Percentiles rank a stretch among this genome's conserved stretches.
phyloP scores from a whole-genome alignment of 2,888 invertebrate genomes.

The Synergus japonicus region DNA sequence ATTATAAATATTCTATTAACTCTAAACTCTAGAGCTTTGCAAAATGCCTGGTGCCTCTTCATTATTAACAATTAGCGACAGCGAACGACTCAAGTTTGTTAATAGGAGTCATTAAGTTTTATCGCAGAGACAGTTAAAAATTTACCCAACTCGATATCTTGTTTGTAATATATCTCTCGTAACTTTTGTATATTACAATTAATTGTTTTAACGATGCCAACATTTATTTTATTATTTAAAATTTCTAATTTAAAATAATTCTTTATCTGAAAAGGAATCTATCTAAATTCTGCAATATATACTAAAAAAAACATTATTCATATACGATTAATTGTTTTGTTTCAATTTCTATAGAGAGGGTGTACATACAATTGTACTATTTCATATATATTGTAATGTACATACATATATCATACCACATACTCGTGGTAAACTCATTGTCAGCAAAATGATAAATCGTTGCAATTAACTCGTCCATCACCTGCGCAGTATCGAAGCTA shows the following conservation, averaged over 20 bases:
- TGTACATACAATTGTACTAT: too few relatives aligned
- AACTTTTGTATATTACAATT: too few relatives aligned
- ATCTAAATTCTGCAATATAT: too few relatives aligned
- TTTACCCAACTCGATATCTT: slow-evolving; percentile 46
- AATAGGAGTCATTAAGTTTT: slow-evolving; percentile 36
- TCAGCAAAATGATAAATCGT: slow-evolving; percentile 25
- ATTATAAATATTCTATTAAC: not conserved
- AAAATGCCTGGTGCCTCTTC: slow-evolving; percentile 11
- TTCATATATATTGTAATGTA: too few relatives aligned
- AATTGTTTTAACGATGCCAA: too few relatives aligned
- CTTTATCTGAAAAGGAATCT: too few relatives aligned
- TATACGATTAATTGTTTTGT: too few relatives aligned
- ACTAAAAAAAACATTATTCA: too few relatives aligned
- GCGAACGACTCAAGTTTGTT: slow-evolving; percentile 41
- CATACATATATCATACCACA: not conserved
- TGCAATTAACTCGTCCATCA: slow-evolving; percentile 7
- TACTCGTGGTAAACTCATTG: slow-evolving; percentile 3
- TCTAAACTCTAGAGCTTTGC: not conserved
- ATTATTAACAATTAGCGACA: slow-evolving; percentile 48
- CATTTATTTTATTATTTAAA: too few relatives aligned
- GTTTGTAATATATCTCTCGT: not conserved
- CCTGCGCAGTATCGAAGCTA: slow-evolving; percentile 4
- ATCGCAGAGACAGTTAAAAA: slow-evolving; percentile 45
- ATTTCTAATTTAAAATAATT: too few relatives aligned
- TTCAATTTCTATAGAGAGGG: too few relatives aligned